Conservation (phyloP, 2,113 vertebrate genomes). For the Lutjanus erythropterus region DNA sequence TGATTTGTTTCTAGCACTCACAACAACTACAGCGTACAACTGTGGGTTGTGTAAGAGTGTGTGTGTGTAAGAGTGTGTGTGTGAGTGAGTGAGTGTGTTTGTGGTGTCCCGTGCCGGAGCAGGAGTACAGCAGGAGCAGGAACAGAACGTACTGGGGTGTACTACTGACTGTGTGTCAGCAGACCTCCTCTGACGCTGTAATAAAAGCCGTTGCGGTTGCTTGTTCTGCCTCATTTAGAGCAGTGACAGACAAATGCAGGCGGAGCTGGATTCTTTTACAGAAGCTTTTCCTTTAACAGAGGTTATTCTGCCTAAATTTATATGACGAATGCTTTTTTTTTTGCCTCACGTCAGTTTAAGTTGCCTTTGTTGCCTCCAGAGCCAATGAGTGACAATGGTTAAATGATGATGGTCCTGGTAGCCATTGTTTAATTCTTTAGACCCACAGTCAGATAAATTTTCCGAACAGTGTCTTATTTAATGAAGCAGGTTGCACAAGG, state of each 20-base stretch:
- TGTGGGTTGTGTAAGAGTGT: conserved; percentile 5
- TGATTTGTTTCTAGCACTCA: conserved; percentile 5
- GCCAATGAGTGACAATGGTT: neutral
- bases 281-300: neutral
- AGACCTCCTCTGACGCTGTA: conserved; percentile 62
- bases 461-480: neutral
- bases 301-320: neutral
- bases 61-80: conserved; percentile 5
- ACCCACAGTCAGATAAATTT: neutral
- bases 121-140: conserved; percentile 52
- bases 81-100: neutral
- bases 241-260: conserved; percentile 34
- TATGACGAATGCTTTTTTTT: conserved; percentile 1
- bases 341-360: neutral
- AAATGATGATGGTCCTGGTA: neutral
- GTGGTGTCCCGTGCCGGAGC: conserved; percentile 10
- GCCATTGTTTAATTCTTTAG: neutral
- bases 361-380: neutral
- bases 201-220: conserved; percentile 57
- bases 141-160: conserved; percentile 74
- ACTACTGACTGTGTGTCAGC: conserved; percentile 26
- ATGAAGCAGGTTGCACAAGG: neutral
- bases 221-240: conserved; percentile 61
- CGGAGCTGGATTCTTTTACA: conserved; percentile 17
- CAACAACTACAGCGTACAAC: conserved; percentile 4